Base-by-base conservation (phyloP, 2,113 vertebrate genomes). In the Coregonus clupeaformis region DNA sequence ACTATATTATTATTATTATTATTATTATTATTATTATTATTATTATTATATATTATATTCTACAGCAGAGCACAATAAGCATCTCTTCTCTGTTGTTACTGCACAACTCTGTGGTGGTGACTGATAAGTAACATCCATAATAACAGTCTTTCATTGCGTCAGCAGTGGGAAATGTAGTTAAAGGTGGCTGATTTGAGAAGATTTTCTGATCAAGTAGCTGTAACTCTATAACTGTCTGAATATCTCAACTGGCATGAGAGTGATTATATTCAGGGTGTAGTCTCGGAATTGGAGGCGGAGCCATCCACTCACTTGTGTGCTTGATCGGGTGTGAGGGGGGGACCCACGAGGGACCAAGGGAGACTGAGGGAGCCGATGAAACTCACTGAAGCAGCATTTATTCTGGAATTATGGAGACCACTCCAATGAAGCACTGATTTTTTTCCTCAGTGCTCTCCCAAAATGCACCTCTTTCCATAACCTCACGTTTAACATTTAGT, bases 401-500 rank as follows among this genome's bases (percentile, higher is more conserved):
- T 76, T 72, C 80, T 68, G 49, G 12, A 5, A 52, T 52, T 18
- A 18, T 18, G 49, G 47, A 52, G 47, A 71, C 36, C 27, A 71
- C 75, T 76, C 71, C 59, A 80, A 63, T 65, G 18, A 59, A 79
- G 68, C 72, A 73, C 55, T 74, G 42, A 65, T 77, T 52, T 82
- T 52, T 82, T 76, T 63, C 71, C 68, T 74, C 47, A 16, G 60
- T 74, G 74, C 66, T 62, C 42, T 76, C 47, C 73, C 81, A 72
- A 80, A 78, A 52, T 71, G 52, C 63, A 80, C n/a, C 59, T 70
- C 82, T 77, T 79, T 73, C 69, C 66, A 68, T 77, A 80, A 72
- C 71, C 59, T 22, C 72, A 70, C 63, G 18, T 85, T 75, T 47
- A 74, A 55, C 76, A 78, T 86, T 82, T 84, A 71, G 71, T 57